Evolutionary conservation across 1,140 invertebrate species (phyloP).

Genomic region (Thaumetopoea pityocampa): DNA sequence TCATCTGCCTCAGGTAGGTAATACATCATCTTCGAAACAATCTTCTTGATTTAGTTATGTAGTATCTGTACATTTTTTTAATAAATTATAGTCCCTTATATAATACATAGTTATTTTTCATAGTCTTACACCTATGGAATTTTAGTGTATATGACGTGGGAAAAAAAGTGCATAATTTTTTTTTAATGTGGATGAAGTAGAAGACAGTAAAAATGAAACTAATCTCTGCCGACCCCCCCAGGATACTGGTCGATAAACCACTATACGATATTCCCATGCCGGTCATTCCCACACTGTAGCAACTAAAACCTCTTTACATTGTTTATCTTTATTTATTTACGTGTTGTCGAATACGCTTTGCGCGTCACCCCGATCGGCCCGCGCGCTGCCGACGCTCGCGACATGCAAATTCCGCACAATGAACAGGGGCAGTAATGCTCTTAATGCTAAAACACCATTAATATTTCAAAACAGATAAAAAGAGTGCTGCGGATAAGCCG

Average conservation of each 20-base stretch:
- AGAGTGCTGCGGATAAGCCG: slow-evolving; percentile 34
- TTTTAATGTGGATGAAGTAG: too few relatives aligned
- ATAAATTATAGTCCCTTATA: too few relatives aligned
- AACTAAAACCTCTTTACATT: slow-evolving; percentile 25
- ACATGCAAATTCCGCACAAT: slow-evolving; percentile 52
- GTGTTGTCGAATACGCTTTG: slow-evolving; percentile 58
- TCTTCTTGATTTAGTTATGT: too few relatives aligned
- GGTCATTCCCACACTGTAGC: slow-evolving; percentile 5
- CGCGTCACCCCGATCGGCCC: slow-evolving; percentile 25
- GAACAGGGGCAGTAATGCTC: slow-evolving; percentile 63
- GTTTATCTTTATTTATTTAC: slow-evolving; percentile 68
- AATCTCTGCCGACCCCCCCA: too few relatives aligned
- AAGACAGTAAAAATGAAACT: too few relatives aligned
- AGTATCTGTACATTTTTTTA: too few relatives aligned
- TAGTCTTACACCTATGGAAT: too few relatives aligned
- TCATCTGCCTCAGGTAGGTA: too few relatives aligned
- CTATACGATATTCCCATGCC: not conserved
- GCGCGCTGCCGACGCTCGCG: slow-evolving; percentile 4
- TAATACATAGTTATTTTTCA: too few relatives aligned
- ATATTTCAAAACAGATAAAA: slow-evolving; percentile 65
- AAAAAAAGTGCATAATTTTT: too few relatives aligned
- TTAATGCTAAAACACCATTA: slow-evolving; percentile 63
- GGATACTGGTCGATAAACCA: slow-evolving; percentile 1
- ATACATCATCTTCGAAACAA: too few relatives aligned
- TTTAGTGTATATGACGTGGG: too few relatives aligned